Evolutionary conservation across 92 coral and sea anemone species (phyloP).

Genomic region (Epizoanthus illoricatus): DNA sequence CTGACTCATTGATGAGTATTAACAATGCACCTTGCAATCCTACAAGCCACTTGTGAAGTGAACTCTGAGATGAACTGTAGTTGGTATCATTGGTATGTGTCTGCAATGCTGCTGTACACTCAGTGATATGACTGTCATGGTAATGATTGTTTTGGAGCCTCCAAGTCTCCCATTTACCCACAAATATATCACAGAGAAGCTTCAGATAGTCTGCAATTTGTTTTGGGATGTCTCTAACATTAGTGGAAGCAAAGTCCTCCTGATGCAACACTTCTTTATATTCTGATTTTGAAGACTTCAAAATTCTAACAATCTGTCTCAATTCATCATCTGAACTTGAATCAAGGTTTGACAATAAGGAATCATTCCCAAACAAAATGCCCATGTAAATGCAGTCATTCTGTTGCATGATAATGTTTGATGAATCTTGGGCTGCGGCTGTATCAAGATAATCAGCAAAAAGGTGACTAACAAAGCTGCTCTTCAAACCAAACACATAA

Average conservation of each 20-base stretch:
- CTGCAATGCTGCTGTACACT: not conserved
- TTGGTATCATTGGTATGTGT: constrained; percentile 15
- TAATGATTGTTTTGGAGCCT: not conserved
- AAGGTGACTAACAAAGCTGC: constrained; percentile 1
- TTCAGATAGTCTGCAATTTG: not conserved
- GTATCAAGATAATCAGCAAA: not conserved
- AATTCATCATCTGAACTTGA: constrained; percentile 25
- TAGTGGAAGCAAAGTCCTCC: not conserved
- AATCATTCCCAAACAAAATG: constrained; percentile 8
- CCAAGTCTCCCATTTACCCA: constrained; percentile 12
- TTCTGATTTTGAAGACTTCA: not conserved
- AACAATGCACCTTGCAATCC: constrained; percentile 44
- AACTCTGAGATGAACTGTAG: constrained; percentile 34
- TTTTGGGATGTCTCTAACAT: not conserved
- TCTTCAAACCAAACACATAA: not conserved
- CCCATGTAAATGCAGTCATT: not conserved
- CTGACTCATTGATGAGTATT: constrained; percentile 4
- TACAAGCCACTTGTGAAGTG: constrained; percentile 74
- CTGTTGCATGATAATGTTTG: not conserved
- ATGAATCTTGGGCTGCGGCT: not conserved
- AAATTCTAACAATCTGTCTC: not conserved
- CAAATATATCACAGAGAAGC: not conserved
- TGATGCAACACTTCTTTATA: not conserved
- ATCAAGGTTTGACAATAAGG: constrained; percentile 12
- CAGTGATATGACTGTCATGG: not conserved